Conservation (phyloP, 1,140 invertebrate genomes). For the Heliothis virescens region DNA sequence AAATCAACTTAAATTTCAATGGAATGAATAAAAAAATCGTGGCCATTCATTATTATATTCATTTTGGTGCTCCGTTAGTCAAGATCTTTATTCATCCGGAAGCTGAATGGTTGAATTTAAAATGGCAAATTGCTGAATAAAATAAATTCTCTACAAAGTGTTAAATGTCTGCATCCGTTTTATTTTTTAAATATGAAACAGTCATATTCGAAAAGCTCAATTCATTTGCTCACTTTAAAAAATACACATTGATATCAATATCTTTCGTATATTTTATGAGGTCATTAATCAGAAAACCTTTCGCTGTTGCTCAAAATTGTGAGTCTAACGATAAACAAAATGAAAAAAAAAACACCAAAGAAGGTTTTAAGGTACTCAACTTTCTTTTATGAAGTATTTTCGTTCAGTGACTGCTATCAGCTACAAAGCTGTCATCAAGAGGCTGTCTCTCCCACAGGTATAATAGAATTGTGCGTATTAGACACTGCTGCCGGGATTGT, state of each 20-base stretch:
- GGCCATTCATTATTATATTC: constrained; percentile 5
- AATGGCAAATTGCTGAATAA: not conserved
- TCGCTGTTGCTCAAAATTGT: too few species aligned
- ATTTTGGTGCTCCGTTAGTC: not conserved
- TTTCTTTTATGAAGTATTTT: not conserved
- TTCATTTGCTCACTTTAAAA: constrained; percentile 16
- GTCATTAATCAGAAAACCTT: not conserved
- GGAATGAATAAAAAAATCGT: constrained; percentile 2
- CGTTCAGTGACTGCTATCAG: not conserved
- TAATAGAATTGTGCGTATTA: constrained; percentile 36
- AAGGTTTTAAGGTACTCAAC: too few species aligned
- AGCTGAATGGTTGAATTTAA: not conserved
- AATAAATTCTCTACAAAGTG: constrained; percentile 8
- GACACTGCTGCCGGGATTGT: constrained; percentile 8
- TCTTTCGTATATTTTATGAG: too few species aligned
- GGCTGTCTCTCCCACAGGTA: constrained; percentile 12
- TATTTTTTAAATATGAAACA: not conserved
- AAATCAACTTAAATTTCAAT: constrained; percentile 2
- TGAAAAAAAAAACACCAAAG: not conserved
- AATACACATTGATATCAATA: too few species aligned
- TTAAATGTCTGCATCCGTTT: constrained; percentile 15
- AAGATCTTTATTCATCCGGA: constrained; percentile 8
- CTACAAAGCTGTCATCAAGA: constrained; percentile 11
- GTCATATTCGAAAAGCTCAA: constrained; percentile 5
- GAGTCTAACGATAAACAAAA: not conserved